phyloP scores from a whole-genome alignment of 2,113 vertebrate species.

The Toxotes jaculatrix region DNA sequence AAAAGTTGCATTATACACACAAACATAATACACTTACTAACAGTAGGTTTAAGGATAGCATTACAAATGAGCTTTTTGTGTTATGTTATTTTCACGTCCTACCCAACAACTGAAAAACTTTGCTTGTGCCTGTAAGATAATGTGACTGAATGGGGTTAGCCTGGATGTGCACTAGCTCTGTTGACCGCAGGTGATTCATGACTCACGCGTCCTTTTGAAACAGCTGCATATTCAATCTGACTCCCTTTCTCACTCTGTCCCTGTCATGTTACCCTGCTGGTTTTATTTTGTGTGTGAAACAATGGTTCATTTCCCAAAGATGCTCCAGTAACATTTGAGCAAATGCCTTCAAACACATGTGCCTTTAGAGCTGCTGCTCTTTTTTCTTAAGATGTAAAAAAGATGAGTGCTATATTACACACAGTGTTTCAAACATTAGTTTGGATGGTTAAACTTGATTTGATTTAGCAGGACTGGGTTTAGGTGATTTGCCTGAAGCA shows the following conservation, averaged over 20 bases:
- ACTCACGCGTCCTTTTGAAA: slow-evolving; percentile 65
- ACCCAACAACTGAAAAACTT: slow-evolving; percentile 31
- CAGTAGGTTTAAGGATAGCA: background rate
- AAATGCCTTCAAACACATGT: background rate
- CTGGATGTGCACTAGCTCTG: slow-evolving; percentile 51
- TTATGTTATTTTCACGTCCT: slow-evolving; percentile 29
- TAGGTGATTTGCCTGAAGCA: background rate
- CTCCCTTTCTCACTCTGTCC: slow-evolving; percentile 48
- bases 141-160: slow-evolving; percentile 83
- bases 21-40: slow-evolving; percentile 1
- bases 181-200: slow-evolving; percentile 70
- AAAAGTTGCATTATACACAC: background rate
- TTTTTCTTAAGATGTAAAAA: no score
- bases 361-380: no score
- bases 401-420: background rate
- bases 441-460: background rate
- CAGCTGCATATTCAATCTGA: slow-evolving; percentile 63
- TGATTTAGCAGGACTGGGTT: no score
- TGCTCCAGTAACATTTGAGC: slow-evolving; percentile 19
- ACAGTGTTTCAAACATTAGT: background rate
- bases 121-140: slow-evolving; percentile 69
- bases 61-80: background rate
- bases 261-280: slow-evolving; percentile 29
- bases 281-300: slow-evolving; percentile 34
- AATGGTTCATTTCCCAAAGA: slow-evolving; percentile 43